A percentile compares a stretch with the other conserved stretches of the same genome.
These are phyloP conservation scores for Euclidia mi DNA, from an alignment of 2,888 invertebrate genomes.

Conservation along the genomic window DNA sequence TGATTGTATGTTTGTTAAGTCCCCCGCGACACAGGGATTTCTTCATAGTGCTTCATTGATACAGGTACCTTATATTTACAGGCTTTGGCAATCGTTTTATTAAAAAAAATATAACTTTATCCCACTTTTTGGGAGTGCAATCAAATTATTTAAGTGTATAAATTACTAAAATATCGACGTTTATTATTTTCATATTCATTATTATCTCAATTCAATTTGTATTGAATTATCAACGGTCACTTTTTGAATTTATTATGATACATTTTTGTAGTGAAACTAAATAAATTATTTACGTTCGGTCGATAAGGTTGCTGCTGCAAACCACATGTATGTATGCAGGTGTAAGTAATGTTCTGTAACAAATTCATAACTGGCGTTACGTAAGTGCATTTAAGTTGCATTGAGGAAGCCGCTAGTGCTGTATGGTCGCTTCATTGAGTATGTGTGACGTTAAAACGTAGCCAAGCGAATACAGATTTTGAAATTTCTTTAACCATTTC, in stretches of 20 bases:
- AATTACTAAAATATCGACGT: constrained; percentile 24
- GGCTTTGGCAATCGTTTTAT: too few relatives aligned
- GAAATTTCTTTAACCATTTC: too few relatives aligned
- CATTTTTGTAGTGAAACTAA: constrained; percentile 32
- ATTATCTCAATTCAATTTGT: constrained; percentile 48
- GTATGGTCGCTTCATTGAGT: neutral
- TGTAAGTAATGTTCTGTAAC: constrained; percentile 17
- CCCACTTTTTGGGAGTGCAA: too few relatives aligned
- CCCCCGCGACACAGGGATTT: too few relatives aligned
- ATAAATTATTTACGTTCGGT: constrained; percentile 33
- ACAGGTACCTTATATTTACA: too few relatives aligned
- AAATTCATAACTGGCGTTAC: constrained; percentile 5
- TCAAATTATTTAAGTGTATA: constrained; percentile 4
- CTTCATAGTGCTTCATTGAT: too few relatives aligned
- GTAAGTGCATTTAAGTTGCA: constrained; percentile 2
- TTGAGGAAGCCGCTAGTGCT: neutral
- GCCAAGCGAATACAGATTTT: neutral
- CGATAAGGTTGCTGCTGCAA: constrained; percentile 24
- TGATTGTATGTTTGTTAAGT: too few relatives aligned
- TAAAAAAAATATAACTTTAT: too few relatives aligned
- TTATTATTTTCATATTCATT: constrained; percentile 28
- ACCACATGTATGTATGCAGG: constrained; percentile 4
- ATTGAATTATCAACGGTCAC: constrained; percentile 27
- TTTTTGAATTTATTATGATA: constrained; percentile 29
- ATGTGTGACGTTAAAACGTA: neutral